Percentiles rank a stretch among this genome's conserved stretches.
Evolutionary conservation across 2,888 invertebrate species (phyloP).

Genomic region (Diarsia mendica): DNA sequence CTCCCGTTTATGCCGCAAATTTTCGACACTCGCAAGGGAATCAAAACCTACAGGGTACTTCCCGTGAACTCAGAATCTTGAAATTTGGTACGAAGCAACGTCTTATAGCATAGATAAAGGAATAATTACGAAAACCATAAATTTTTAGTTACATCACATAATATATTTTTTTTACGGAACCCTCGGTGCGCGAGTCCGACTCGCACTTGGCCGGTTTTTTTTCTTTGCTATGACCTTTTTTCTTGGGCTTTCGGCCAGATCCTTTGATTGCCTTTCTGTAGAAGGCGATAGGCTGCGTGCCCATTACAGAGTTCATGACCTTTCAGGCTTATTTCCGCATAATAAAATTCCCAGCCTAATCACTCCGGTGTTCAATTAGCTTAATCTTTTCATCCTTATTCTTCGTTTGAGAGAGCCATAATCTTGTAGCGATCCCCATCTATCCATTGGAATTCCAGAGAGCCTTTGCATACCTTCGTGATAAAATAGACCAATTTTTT

Average conservation of each 20-base stretch:
- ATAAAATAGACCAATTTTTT: not conserved
- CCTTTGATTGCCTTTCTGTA: conserved; percentile 6
- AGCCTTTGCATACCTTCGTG: not conserved
- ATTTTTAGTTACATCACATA: too few species aligned
- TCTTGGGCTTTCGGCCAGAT: not conserved
- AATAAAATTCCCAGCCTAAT: conserved; percentile 21
- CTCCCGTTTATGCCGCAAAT: too few species aligned
- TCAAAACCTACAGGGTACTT: too few species aligned
- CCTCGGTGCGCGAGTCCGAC: too few species aligned
- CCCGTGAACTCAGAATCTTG: too few species aligned
- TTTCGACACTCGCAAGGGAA: too few species aligned
- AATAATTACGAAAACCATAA: too few species aligned
- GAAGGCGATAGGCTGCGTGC: conserved; percentile 8
- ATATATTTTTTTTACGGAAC: too few species aligned
- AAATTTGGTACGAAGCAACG: too few species aligned
- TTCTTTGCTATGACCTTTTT: not conserved
- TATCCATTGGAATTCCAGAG: conserved; percentile 4
- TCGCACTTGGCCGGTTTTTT: too few species aligned
- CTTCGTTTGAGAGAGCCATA: not conserved
- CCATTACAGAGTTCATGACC: conserved; percentile 8
- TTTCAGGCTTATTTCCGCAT: conserved; percentile 15
- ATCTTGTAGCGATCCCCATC: not conserved
- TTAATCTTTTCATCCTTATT: conserved; percentile 22
- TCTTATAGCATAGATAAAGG: too few species aligned
- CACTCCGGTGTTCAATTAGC: not conserved